Conservation (phyloP, 2,797 vertebrate genomes). For the Trachurus trachurus region DNA sequence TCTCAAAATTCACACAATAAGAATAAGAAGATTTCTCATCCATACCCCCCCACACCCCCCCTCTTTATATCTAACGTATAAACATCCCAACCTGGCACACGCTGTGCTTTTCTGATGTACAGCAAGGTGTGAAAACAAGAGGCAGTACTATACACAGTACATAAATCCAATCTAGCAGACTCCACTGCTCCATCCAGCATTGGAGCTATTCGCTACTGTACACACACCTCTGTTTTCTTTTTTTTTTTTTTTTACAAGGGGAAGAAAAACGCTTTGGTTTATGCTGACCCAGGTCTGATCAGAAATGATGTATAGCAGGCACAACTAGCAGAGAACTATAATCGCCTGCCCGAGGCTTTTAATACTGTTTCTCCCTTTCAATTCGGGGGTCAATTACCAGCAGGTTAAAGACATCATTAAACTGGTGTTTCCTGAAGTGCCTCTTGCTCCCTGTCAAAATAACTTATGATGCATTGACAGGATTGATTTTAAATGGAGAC, state of each 20-base stretch:
- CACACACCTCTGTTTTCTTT: slow-evolving; percentile 43
- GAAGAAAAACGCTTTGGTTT: slow-evolving; percentile 72
- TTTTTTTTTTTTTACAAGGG: slow-evolving; percentile 33
- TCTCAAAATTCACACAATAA: slow-evolving; percentile 50
- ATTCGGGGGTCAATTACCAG: slow-evolving; percentile 84
- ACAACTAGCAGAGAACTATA: slow-evolving; percentile 75
- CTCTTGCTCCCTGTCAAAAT: slow-evolving; percentile 85
- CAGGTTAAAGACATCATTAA: slow-evolving; percentile 88
- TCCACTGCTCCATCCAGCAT: slow-evolving; percentile 52
- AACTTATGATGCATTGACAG: slow-evolving; percentile 84
- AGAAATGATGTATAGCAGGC: slow-evolving; percentile 83
- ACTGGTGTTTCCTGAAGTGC: slow-evolving; percentile 85
- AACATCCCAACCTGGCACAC: slow-evolving; percentile 31
- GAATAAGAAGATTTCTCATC: slow-evolving; percentile 17
- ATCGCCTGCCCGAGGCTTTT: slow-evolving; percentile 80
- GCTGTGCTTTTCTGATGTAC: slow-evolving; percentile 55
- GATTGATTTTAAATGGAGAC: slow-evolving; percentile 84
- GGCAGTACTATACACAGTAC: slow-evolving; percentile 57
- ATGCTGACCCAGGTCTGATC: slow-evolving; percentile 83
- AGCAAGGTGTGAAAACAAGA: slow-evolving; percentile 59
- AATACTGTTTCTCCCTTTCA: slow-evolving; percentile 80
- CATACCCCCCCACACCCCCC: too few species aligned
- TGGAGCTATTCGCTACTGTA: slow-evolving; percentile 61
- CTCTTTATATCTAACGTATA: slow-evolving; percentile 25
- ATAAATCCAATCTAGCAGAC: slow-evolving; percentile 72